A percentile compares a stretch with the other conserved stretches of the same genome.
phyloP scores from a whole-genome alignment of 2,797 vertebrate species.

The Chanos chanos region DNA sequence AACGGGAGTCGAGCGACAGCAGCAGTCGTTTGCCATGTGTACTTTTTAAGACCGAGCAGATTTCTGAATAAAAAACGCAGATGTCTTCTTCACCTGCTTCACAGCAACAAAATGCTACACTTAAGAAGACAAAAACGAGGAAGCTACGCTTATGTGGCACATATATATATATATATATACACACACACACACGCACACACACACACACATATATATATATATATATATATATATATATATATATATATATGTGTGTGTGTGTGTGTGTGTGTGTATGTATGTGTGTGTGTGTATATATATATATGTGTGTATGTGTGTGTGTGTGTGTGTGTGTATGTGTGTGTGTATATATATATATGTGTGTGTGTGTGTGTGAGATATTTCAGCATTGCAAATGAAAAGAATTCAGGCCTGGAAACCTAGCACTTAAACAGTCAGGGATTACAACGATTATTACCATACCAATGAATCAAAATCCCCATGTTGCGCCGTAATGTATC shows the following conservation, averaged over 20 bases:
- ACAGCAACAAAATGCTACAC: no score
- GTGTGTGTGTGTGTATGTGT: background rate
- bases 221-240: no score
- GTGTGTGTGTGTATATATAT: background rate
- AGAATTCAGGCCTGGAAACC: slow-evolving; percentile 16
- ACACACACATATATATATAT: background rate
- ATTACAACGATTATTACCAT: slow-evolving; percentile 45
- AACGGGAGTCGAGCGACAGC: no score
- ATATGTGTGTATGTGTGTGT: slow-evolving; percentile 2
- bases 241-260: slow-evolving; percentile 5
- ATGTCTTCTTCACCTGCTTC: no score
- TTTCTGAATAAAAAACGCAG: no score
- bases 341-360: background rate
- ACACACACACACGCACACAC: slow-evolving; percentile 5
- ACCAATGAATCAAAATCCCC: slow-evolving; percentile 32
- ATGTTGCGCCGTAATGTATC: slow-evolving; percentile 22
- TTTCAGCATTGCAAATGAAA: slow-evolving; percentile 22
- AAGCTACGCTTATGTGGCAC: background rate
- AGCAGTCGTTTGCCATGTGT: no score
- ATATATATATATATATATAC: slow-evolving; percentile 4
- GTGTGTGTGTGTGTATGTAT: slow-evolving; percentile 2
- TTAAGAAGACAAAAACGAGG: no score
- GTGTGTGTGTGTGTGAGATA: slow-evolving; percentile 1
- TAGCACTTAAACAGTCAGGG: slow-evolving; percentile 16
- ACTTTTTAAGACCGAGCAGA: no score